These are phyloP conservation scores for Microplitis mediator DNA, from an alignment of 1,140 invertebrate species.

Conservation along the genomic window DNA sequence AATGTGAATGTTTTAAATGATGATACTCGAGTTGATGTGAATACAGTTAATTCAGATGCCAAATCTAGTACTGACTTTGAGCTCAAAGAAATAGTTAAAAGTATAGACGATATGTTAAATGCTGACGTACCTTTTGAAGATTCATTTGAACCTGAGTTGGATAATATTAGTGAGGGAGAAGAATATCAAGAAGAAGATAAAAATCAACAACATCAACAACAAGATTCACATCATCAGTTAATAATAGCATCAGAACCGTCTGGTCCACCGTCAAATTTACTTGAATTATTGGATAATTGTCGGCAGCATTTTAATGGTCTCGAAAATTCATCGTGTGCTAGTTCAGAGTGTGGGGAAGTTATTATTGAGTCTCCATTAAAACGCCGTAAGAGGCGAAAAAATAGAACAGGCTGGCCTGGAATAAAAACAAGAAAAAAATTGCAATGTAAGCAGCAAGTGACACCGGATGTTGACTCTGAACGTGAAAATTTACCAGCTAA, in stretches of 20 bases:
- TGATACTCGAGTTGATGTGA: conserved; percentile 16
- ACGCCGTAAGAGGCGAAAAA: conserved; percentile 58
- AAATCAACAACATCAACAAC: background rate
- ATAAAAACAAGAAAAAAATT: conserved; percentile 58
- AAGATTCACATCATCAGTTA: background rate
- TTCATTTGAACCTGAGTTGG: conserved; percentile 42
- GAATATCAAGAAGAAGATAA: background rate
- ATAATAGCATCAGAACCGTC: conserved; percentile 37
- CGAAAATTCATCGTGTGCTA: conserved; percentile 55
- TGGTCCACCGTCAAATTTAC: conserved; percentile 51
- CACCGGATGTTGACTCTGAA: conserved; percentile 20
- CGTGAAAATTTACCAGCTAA: conserved; percentile 25
- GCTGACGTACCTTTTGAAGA: conserved; percentile 38
- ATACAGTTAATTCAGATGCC: conserved; percentile 23
- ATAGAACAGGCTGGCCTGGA: conserved; percentile 71
- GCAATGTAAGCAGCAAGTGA: conserved; percentile 35
- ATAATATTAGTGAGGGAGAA: background rate
- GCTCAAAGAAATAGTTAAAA: conserved; percentile 49
- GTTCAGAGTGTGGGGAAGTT: conserved; percentile 57
- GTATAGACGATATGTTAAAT: conserved; percentile 53
- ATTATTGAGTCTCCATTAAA: conserved; percentile 48
- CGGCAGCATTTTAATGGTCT: conserved; percentile 46
- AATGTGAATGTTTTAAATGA: conserved; percentile 44
- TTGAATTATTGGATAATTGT: conserved; percentile 56
- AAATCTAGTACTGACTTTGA: conserved; percentile 51